Conservation (phyloP, 2,888 invertebrate genomes). For the Thecocarcelia acutangulata region DNA sequence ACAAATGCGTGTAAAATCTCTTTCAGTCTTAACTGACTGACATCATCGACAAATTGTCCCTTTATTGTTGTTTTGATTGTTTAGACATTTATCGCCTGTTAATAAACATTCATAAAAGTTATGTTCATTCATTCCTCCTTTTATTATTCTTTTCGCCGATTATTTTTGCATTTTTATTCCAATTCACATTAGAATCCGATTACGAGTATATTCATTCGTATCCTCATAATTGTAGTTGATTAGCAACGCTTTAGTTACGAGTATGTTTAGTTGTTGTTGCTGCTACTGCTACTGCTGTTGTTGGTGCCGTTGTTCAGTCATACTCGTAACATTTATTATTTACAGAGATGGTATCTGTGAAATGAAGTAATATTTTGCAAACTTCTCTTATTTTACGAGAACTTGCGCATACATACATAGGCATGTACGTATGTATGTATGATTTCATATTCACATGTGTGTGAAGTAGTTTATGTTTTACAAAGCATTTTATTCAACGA, state of each 20-base stretch:
- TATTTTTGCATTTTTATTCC: slow-evolving; percentile 37
- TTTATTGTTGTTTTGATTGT: slow-evolving; percentile 54
- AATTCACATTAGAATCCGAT: slow-evolving; percentile 59
- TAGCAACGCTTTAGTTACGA: slow-evolving; percentile 55
- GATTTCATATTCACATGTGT: background rate
- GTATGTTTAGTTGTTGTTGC: slow-evolving; percentile 2
- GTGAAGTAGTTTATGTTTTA: slow-evolving; percentile 40
- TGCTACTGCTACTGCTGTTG: slow-evolving; percentile 21
- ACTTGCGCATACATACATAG: background rate
- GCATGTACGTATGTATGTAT: background rate
- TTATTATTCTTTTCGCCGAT: background rate
- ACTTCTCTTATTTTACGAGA: slow-evolving; percentile 1
- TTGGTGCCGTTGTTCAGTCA: slow-evolving; percentile 32
- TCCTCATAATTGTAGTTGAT: slow-evolving; percentile 64
- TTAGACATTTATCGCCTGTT: slow-evolving; percentile 56
- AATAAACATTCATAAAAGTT: slow-evolving; percentile 39
- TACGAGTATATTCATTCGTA: slow-evolving; percentile 62
- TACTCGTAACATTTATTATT: slow-evolving; percentile 45
- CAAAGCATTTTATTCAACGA: slow-evolving; percentile 64
- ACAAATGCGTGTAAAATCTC: background rate
- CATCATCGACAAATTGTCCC: slow-evolving; percentile 62
- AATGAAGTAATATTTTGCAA: slow-evolving; percentile 10
- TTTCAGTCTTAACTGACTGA: slow-evolving; percentile 54
- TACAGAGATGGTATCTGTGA: slow-evolving; percentile 28
- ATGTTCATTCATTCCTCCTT: slow-evolving; percentile 17